A percentile compares a stretch with the other conserved stretches of the same genome.
phyloP scores from a whole-genome alignment of 2,797 vertebrate species.

The Clarias fuscus region DNA sequence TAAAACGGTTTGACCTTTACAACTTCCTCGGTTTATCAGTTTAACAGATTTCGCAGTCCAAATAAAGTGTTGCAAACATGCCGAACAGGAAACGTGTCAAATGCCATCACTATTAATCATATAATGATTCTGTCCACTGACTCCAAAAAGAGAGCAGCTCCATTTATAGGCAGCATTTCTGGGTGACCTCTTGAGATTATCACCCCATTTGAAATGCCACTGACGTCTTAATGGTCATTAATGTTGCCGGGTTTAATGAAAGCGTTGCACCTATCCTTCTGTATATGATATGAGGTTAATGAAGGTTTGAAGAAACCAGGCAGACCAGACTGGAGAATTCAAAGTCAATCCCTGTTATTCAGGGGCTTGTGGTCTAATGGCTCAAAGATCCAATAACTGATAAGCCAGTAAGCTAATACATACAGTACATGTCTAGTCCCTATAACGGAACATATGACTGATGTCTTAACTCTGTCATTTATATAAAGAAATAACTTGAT shows the following conservation, averaged over 20 bases:
- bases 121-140: not conserved
- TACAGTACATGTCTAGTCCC: not conserved
- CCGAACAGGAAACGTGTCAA: not conserved
- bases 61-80: constrained; percentile 1
- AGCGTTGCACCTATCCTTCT: not conserved
- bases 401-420: not conserved
- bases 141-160: not conserved
- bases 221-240: not conserved
- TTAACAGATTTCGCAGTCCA: not conserved
- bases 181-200: not conserved
- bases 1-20: not conserved
- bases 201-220: not conserved
- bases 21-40: not conserved
- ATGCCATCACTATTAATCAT: constrained; percentile 20
- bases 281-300: not conserved
- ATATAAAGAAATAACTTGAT: too few relatives aligned
- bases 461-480: not conserved
- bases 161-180: constrained; percentile 17
- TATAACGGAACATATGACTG: not conserved
- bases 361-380: not conserved
- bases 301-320: not conserved
- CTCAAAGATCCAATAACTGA: not conserved
- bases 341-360: not conserved
- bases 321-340: not conserved
- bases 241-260: not conserved